Base-by-base conservation (phyloP, 2,888 invertebrate species). In the Thecocarcelia acutangulata region DNA sequence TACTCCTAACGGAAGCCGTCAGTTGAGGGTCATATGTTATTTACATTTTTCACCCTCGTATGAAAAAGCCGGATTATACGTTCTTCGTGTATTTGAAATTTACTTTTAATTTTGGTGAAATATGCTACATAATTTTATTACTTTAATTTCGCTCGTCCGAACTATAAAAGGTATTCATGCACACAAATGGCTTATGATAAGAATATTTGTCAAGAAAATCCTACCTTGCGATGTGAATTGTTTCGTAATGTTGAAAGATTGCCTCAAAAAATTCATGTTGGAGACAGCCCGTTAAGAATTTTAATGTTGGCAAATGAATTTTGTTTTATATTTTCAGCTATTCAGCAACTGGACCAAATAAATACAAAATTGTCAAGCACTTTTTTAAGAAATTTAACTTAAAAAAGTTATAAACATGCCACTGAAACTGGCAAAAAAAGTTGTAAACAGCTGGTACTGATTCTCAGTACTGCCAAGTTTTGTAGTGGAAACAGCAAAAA, bases 261-360 rank as follows among this genome's bases (percentile, higher is more conserved):
- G 90, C 28, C 88, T 87, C 58, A 91, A 75, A 74, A 91, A 91
- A 85, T 91, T 91, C 91, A 90, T 91, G 3, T 46, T 44, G 24
- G 11, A 13, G 24, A 0, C n/a, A 6, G 28, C 13, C 3, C 11
- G 12, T 6, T 1, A 33, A 33, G 11, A 8, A 5, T 15, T 5
- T 4, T 1, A 15, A 6, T 15, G 6, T 40, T 9, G 11, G 15
- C 21, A 40, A 37, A 2, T 13, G 40, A 42, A 8, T 9, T 42
- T 2, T 0, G 3, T 37, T 19, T 37, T 40, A 15, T 58, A 40
- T 40, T 42, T 2, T n/a, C 4, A 8, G 8, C 9, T 33, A 33
- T 33, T 33, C 8, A 8, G 33, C 9, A 33, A 8, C 33, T 33
- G 9, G 9, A 33, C 9, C 33, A 8, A 33, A 33, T 6, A 33